Evolutionary conservation across 2,797 vertebrate species (phyloP), one percentile per base, ranked within the genome.

Genomic region (Lagocephalus sceleratus): DNA sequence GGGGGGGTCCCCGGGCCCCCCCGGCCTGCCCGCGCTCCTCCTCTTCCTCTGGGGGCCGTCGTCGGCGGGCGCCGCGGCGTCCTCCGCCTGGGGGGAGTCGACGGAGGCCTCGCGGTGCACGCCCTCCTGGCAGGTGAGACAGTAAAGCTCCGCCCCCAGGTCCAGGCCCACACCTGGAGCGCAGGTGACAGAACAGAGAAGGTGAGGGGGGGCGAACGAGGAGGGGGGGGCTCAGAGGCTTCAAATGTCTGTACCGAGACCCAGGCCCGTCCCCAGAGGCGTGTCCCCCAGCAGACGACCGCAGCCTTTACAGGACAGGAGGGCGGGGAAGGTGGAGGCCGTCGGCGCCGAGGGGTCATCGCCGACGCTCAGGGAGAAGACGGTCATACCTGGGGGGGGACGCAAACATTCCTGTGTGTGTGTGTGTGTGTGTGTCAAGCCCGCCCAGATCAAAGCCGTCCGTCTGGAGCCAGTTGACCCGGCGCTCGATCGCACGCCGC

Each of bases 261-360:
- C 90, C 64, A 93, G 75, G 38, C 79, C 75, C 0, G 91, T 89
- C 52, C 80, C 88, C 75, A 92, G 71, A 11, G 89, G 86, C 29
- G 80, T 63, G 69, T 92, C 91, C 26, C 87, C 85, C 40, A 91
- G 67, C 1, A 90, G 81, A 50, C 90, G 88, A 63, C 94, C 94
- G 6, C 95, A 98, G 58, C 91, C 91, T 61, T 87, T 89, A 81
- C 95, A 96, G 55, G 85, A 86, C 8, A 88, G 85, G 68, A 88
- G 86, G 0, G 75, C 51, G 0, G 87, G 78, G 73, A 93, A 89
- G 62, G 90, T 1, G 62, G 85, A 3, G 78, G 91, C 43, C 1
- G 78, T 56, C 0, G 83, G 62, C 0, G 60, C 73, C 0, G 84
- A 63, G 0, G 80, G 54, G 22, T 84, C 78, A 0, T 87, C 83